Base-by-base conservation (phyloP, 2,888 invertebrate genomes). In the Parnassius mnemosyne region DNA sequence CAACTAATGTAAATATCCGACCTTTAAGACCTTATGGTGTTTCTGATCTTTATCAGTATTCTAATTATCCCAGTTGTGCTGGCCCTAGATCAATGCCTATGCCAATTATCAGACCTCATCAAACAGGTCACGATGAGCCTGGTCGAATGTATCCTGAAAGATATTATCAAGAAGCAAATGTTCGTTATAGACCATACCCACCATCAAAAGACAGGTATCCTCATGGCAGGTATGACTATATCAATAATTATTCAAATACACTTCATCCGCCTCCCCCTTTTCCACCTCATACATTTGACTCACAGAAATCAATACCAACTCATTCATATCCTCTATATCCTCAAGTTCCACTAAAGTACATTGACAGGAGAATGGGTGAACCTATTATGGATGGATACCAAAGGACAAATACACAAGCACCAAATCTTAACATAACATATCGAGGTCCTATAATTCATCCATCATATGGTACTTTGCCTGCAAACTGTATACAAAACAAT, bases 141-240 rank as follows among this genome's bases (percentile, higher is more conserved):
- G 71, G 76, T 61, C 87, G 78, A 73, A 71, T 80, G 49, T 89
- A 84, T 75, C 72, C 82, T 57, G 89, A 88, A 50, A 74, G 81
- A 52, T 85, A 83, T 68, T 85, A 84, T 72, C 83, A 84, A 71
- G 87, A 87, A 66, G 78, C 79, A 67, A 89, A 80, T 69, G 74
- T 86, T 59, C 78, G 90, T 11, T 90, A 79, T 72, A 91, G 90
- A 71, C 89, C 91, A 47, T 92, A 91, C 69, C 88, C 89, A 64
- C 70, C 76, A 63, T 67, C 81, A 41, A 92, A 91, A 73, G 90
- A 91, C 59, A 78, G 87, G 65, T 85, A 81, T 71, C 82, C 81
- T 61, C 89, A 84, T 66, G 66, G 83, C 73, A 88, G 91, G 86
- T 92, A 90, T 88, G 90, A 91, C 66, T 90, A 88, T 81, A 72